A percentile compares a stretch with the other conserved stretches of the same genome.
Evolutionary conservation across 1,140 invertebrate genomes (phyloP).

Genomic region (Macrobrachium nipponense): DNA sequence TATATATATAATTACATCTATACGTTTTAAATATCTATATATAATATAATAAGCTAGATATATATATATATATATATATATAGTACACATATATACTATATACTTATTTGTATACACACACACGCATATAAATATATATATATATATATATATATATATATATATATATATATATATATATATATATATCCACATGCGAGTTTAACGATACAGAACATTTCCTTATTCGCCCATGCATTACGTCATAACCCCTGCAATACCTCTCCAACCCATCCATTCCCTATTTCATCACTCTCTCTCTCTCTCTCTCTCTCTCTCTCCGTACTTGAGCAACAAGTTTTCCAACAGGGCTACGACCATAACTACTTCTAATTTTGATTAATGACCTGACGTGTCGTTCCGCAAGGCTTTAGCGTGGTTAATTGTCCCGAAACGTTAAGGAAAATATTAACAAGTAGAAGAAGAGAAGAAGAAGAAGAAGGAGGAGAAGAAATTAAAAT

Average conservation of each 20-base stretch:
- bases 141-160: neutral
- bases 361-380: conserved; percentile 25
- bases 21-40: no score
- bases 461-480: neutral
- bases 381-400: conserved; percentile 13
- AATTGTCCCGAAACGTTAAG: conserved; percentile 16
- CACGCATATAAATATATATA: neutral
- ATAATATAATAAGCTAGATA: no score
- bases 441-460: neutral
- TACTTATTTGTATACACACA: no score
- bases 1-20: neutral
- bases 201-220: neutral
- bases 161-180: neutral
- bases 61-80: no score
- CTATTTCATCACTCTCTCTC: no score
- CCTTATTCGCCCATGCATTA: neutral
- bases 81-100: no score
- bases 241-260: neutral
- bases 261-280: no score
- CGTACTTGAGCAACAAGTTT: neutral
- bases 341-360: neutral
- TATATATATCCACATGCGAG: neutral
- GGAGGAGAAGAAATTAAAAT: neutral
- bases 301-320: no score
- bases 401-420: neutral